Base-by-base conservation (phyloP, 2,113 vertebrate genomes). In the Globicephala melas region DNA sequence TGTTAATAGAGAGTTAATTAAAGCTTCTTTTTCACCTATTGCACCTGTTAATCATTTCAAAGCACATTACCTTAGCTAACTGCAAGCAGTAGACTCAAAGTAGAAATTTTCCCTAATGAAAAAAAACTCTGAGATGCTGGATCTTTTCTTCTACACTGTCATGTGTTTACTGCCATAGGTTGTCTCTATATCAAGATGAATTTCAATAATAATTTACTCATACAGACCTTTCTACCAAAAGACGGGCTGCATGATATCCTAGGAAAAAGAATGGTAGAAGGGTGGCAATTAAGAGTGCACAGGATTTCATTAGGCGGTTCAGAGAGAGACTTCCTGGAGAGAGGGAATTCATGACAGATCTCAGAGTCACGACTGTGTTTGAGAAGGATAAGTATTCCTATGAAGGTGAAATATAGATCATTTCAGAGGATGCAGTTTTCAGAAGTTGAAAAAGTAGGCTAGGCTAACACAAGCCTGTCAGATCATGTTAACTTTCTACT, bases 1-100 rank as follows among this genome's bases (percentile, higher is more conserved):
- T 95, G 89, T 94, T 97, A 82, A 44, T 47, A 89, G 84, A 89
- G 44, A 95, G 33, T 44, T 96, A 96, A 92, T 2, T 67, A 83
- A 96, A 94, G 23, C 23, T 71, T 95, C n/a, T 96, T 97, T 65
- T 50, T 93, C 60, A 68, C 60, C 25, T 60, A 20, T 93, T 96
- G 79, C 12, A 85, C 9, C 41, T 95, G 90, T 74, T 94, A 82
- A 73, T 95, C 67, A 94, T 93, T 96, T 97, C 73, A 94, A 5
- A 96, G 67, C 47, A 92, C 31, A 70, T 79, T 74, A 83, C 41
- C 23, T 95, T 97, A 89, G 82, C 58, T 65, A 80, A 92, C 63
- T 65, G 68, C 17, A 96, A 94, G 80, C 0, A 1, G 38, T 6
- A 95, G 65, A 94, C 95, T 15, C 76, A 95, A 86, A 71, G 44